These are phyloP conservation scores for Meteorus colon DNA, from an alignment of 2,888 invertebrate genomes.

Conservation along the genomic window DNA sequence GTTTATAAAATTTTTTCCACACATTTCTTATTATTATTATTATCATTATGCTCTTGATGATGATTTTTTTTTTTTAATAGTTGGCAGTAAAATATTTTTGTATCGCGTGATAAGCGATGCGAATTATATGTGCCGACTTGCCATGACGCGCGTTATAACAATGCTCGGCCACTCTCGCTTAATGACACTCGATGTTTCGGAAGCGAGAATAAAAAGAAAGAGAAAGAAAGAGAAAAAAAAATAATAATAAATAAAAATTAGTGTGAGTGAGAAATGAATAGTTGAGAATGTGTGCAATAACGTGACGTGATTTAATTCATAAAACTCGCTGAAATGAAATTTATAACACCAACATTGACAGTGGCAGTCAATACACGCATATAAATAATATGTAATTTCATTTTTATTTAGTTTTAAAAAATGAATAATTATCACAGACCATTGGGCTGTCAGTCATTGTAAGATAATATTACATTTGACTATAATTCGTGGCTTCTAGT, in stretches of 20 bases:
- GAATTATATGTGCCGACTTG: conserved; percentile 31
- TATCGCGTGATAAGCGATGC: conserved; percentile 36
- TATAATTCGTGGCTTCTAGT: conserved; percentile 18
- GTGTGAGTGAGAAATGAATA: neutral
- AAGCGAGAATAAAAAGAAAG: conserved; percentile 24
- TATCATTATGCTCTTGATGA: neutral
- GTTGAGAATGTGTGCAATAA: conserved; percentile 35
- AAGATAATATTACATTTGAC: conserved; percentile 23
- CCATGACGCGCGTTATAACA: conserved; percentile 32
- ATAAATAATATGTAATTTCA: conserved; percentile 2
- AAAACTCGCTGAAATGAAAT: conserved; percentile 29
- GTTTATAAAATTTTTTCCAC: neutral
- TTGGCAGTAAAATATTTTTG: conserved; percentile 26
- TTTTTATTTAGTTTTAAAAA: conserved; percentile 25
- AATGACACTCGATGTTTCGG: conserved; percentile 38
- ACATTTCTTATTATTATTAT: neutral
- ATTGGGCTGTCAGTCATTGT: conserved; percentile 30
- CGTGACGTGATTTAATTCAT: conserved; percentile 17
- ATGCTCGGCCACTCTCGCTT: conserved; percentile 30
- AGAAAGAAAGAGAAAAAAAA: neutral
- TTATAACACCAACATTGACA: conserved; percentile 27
- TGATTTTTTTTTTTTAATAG: neutral
- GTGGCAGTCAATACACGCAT: conserved; percentile 17
- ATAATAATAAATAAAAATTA: conserved; percentile 10
- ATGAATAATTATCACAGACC: conserved; percentile 33